phyloP scores from a whole-genome alignment of 2,113 vertebrate genomes.

The Trogon melanurus region DNA sequence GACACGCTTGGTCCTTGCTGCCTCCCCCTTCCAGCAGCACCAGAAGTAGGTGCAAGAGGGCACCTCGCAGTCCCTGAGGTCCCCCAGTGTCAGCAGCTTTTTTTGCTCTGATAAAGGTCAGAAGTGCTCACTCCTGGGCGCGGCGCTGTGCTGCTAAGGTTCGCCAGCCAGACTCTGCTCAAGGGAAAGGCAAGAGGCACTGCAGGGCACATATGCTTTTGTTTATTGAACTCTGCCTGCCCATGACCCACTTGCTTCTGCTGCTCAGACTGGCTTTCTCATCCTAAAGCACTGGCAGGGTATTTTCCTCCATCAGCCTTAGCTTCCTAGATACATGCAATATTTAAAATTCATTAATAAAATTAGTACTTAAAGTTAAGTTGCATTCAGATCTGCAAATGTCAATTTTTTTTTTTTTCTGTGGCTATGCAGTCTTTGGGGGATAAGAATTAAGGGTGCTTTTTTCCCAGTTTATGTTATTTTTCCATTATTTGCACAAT shows the following conservation, averaged over 20 bases:
- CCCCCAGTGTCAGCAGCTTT: conserved; percentile 8
- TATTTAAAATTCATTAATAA: background rate
- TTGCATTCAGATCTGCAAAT: background rate
- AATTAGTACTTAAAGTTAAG: background rate
- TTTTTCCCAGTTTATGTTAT: background rate
- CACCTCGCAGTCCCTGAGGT: background rate
- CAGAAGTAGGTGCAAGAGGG: background rate
- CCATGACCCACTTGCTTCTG: conserved; percentile 46
- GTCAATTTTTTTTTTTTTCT: background rate
- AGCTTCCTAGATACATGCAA: background rate
- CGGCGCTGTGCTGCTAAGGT: background rate
- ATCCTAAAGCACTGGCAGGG: background rate
- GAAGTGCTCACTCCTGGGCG: background rate
- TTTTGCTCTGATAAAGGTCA: conserved; percentile 37
- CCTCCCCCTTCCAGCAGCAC: background rate
- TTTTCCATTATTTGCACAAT: background rate
- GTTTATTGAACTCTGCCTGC: conserved; percentile 57
- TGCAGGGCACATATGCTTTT: conserved; percentile 49
- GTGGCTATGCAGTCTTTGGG: background rate
- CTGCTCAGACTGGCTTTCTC: background rate
- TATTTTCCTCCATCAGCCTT: background rate
- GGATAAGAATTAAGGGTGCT: background rate
- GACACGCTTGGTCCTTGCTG: background rate
- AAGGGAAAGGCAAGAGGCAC: conserved; percentile 42
- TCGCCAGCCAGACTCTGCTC: background rate